These are phyloP conservation scores for Acanthopleura granulata DNA, from an alignment of 2,888 invertebrate species.

Conservation along the genomic window DNA sequence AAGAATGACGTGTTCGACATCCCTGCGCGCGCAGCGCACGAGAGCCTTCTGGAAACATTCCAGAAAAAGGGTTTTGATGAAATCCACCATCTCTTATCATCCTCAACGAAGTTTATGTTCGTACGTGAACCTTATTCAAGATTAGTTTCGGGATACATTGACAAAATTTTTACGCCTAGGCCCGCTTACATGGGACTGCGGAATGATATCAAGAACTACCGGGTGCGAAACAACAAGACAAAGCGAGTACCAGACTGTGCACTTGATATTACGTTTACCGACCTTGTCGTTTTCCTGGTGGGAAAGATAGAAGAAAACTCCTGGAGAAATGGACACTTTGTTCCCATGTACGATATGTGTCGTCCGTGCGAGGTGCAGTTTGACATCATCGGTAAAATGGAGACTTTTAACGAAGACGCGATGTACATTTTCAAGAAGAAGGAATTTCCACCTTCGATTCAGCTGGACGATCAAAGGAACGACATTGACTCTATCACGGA, in stretches of 20 bases:
- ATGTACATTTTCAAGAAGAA: neutral
- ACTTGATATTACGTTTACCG: slow-evolving; percentile 47
- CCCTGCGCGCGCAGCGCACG: neutral
- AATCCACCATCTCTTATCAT: slow-evolving; percentile 24
- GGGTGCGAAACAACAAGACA: neutral
- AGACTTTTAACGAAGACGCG: neutral
- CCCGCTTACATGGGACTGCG: slow-evolving; percentile 44
- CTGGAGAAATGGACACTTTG: neutral
- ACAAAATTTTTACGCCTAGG: slow-evolving; percentile 52
- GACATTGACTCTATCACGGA: neutral
- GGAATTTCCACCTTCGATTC: neutral
- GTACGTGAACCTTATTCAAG: slow-evolving; percentile 48
- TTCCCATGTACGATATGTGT: slow-evolving; percentile 1
- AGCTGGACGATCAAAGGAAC: neutral
- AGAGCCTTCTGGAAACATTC: neutral
- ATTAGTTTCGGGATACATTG: slow-evolving; percentile 48
- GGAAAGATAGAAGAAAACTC: neutral
- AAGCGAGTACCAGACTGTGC: slow-evolving; percentile 32
- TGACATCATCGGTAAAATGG: neutral
- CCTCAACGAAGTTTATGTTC: slow-evolving; percentile 41
- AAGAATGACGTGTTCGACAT: neutral
- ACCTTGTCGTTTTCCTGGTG: slow-evolving; percentile 27
- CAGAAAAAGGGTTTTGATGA: neutral
- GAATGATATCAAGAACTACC: slow-evolving; percentile 30
- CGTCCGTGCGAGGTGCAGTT: neutral